These are phyloP conservation scores for Dromius quadrimaculatus DNA, from an alignment of 2,888 invertebrate genomes.

Conservation along the genomic window DNA sequence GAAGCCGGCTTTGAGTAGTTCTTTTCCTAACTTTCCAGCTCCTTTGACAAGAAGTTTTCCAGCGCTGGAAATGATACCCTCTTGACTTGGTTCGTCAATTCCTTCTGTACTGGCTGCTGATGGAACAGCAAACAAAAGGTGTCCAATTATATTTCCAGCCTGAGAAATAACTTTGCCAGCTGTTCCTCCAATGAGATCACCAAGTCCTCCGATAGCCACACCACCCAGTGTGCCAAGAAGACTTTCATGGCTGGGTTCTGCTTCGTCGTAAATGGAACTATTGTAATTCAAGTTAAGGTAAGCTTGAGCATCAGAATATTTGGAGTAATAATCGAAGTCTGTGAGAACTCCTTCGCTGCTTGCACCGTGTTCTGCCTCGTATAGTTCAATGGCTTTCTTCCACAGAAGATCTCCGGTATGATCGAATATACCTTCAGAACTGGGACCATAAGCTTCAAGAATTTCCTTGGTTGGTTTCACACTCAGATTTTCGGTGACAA, in stretches of 20 bases:
- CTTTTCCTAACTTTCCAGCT: background rate
- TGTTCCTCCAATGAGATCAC: background rate
- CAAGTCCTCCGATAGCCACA: background rate
- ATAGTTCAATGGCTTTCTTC: background rate
- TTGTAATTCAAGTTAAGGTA: background rate
- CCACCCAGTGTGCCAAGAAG: constrained; percentile 5
- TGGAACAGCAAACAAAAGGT: constrained; percentile 4
- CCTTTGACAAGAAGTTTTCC: constrained; percentile 3
- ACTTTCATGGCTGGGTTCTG: constrained; percentile 12
- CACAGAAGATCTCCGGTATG: background rate
- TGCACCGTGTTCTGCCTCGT: background rate
- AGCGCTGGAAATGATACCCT: background rate
- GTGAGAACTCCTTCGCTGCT: constrained; percentile 4
- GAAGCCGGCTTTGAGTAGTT: background rate
- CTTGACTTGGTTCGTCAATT: background rate
- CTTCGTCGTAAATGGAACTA: background rate
- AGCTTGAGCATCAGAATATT: background rate
- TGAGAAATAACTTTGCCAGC: background rate
- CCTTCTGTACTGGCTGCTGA: background rate
- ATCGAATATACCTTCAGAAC: constrained; percentile 13
- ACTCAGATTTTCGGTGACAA: constrained; percentile 8
- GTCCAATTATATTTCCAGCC: constrained; percentile 11
- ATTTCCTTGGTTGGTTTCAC: constrained; percentile 3
- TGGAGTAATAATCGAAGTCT: background rate
- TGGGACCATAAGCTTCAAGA: background rate